Evolutionary conservation across 2,797 vertebrate species (phyloP), one percentile per base, ranked within the genome.

Genomic region (Aplochiton taeniatus): DNA sequence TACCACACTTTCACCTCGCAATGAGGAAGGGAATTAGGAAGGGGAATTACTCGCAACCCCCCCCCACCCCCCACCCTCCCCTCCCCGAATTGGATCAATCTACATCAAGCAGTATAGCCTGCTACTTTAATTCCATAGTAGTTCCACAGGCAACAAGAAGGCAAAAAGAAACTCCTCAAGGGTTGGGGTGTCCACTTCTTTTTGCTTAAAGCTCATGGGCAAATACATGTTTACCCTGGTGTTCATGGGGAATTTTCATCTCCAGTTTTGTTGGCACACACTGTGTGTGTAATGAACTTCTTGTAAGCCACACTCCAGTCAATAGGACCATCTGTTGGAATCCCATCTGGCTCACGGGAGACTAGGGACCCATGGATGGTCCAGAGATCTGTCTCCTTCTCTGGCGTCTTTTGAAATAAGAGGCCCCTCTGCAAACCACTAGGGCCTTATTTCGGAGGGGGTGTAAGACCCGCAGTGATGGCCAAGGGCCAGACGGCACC

Each of bases 211-310:
- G 61, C 44, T 68, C 11, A 63, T 70, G 54, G 54, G 51, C 70
- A 73, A 77, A 67, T 42, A 11, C 42, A 53, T 70, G 47, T 67
- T 61, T 54, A 58, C 73, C 46, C 72, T 55, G 55, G 61, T 63
- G 48, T 65, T 70, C 42, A 1, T 58, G 1, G 43, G 64, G 80
- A 66, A 60, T 69, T 56, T 49, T 31, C 54, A 60, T 63, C 54
- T 13, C 50, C 47, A 58, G 65, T 51, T 75, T 77, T 72, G 68
- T 55, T 42, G 65, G 65, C 63, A 54, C 9, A 53, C 61, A 82
- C 67, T 70, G 83, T 77, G 74, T 83, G 70, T 72, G 58, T 85
- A 80, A 83, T 83, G 73, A 66, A 57, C 73, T 75, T 60, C 62
- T 58, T 68, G 78, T 69, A 77, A 75, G 55, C 59, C 60, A 18